Evolutionary conservation across 2,797 vertebrate genomes (phyloP), one percentile per base, ranked within the genome.

Genomic region (Propithecus deckenii): DNA sequence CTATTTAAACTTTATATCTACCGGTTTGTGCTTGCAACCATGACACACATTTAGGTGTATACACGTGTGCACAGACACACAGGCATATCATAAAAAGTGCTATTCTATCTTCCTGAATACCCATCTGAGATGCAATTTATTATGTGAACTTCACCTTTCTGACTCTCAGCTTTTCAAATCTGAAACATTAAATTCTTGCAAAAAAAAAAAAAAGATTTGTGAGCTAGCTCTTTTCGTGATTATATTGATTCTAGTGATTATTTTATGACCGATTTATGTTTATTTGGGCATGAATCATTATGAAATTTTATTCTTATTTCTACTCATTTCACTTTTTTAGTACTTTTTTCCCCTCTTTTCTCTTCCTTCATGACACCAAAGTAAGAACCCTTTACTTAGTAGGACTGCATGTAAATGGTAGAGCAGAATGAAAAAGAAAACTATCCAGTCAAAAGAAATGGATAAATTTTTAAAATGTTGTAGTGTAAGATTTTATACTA

Each of bases 401-500:
- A 17, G 7, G 72, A 76, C 57, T 52, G 46, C 38, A 57, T 95
- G 0, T 96, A 0, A 4, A 15, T 87, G 83, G 43, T 86, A 90
- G 52, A 7, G 0, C 59, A 61, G 2, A 71, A 50, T 76, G 32
- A 95, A 95, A 98, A 96, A 93, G 10, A 30, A 94, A 94, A n/a
- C 20, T 71, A 17, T 83, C 87, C 9, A 96, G 18, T 84, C 13
- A 89, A 25, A 93, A 48, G 30, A 80, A 98, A 86, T 55, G 69
- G n/a, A 95, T 76, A 92, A 0, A 13, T 43, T 38, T 91, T 88
- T 28, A 55, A 89, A 92, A 79, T 90, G 52, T 4, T 63, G 0
- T 87, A 78, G 14, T 89, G 7, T 87, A 94, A 55, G 55, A 88
- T 92, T 97, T 96, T 63, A 91, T 90, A 76, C 55, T 78, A 38